A percentile compares a stretch with the other conserved stretches of the same genome.
These are phyloP conservation scores for Gallinago undulata DNA, from an alignment of 2,113 vertebrate species.

Conservation along the genomic window DNA sequence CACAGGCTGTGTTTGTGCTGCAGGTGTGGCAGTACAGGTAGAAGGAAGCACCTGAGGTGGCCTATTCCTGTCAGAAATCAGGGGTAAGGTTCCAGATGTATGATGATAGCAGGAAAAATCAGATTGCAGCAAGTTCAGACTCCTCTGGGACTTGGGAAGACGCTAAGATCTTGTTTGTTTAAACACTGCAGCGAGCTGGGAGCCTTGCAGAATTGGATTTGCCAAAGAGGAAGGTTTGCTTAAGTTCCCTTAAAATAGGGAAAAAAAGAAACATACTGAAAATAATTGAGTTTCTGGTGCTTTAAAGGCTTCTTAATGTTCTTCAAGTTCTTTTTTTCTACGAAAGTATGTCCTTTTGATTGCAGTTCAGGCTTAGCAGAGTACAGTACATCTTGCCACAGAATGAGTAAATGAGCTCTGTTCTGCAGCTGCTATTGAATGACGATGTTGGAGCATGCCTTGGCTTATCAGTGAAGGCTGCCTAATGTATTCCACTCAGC, in stretches of 20 bases:
- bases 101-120: neutral
- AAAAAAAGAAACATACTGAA: neutral
- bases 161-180: slow-evolving; percentile 17
- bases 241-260: neutral
- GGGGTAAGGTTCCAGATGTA: neutral
- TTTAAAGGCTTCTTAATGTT: slow-evolving; percentile 58
- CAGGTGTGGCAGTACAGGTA: neutral
- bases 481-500: slow-evolving; percentile 38
- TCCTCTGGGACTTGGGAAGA: neutral
- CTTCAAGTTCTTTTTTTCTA: slow-evolving; percentile 8
- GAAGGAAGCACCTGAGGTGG: neutral
- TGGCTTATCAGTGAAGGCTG: slow-evolving; percentile 40
- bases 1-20: neutral
- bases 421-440: slow-evolving; percentile 50
- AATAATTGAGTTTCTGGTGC: slow-evolving; percentile 54
- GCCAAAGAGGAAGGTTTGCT: neutral
- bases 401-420: slow-evolving; percentile 47
- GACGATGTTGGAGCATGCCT: slow-evolving; percentile 38
- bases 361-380: slow-evolving; percentile 35
- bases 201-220: neutral
- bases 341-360: slow-evolving; percentile 32
- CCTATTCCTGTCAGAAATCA: neutral
- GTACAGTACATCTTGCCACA: slow-evolving; percentile 47
- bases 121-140: neutral
- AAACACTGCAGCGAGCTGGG: neutral